Base-by-base conservation (phyloP, 1,140 invertebrate species). In the Tribolium castaneum region DNA sequence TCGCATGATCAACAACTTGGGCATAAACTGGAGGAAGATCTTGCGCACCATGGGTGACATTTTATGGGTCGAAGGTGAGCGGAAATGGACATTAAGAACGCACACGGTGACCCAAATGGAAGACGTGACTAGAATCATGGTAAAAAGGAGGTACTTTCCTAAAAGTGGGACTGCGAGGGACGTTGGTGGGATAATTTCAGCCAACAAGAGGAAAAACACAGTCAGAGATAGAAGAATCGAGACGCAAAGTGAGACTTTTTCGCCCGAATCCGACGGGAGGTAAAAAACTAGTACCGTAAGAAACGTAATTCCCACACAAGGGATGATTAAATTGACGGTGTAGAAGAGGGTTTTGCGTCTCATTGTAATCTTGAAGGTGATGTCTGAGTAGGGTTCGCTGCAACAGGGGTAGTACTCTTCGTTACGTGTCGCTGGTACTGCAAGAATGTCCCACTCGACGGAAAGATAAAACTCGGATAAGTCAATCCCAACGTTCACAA, bases 51-150 rank as follows among this genome's bases (percentile, higher is more conserved):
- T 93, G 0, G 95, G 94, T 0, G 95, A 94, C 96, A 99, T 98
- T 80, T 94, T 95, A 88, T 99, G 98, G 0, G 98, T 99, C 7
- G 97, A 96, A 19, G 98, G 97, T 3, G 97, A 99, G 94, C 98
- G 94, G 88, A 99, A 99, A 87, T 99, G 97, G 54, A 99, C 95
- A 87, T 99, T 99, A 72, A 99, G 90, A 25, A 99, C 96, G 83
- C 96, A 96, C 56, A 99, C 98, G 12, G 98, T 99, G 85, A 98
- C 96, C 90, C 97, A 95, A 82, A 99, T 98, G 78, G 97, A 99
- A 72, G 98, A 90, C 13, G 97, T 98, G 71, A 99, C 97, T 79
- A 99, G 90, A 80, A 98, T 97, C 97, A 99, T 99, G 19, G 98
- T 99, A 89, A 99, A 99, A 74, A 99, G 90, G 70, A 95, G 90